Evolutionary conservation across 2,888 invertebrate species (phyloP), one percentile per base, ranked within the genome.

Genomic region (Lamellibrachia satsuma): DNA sequence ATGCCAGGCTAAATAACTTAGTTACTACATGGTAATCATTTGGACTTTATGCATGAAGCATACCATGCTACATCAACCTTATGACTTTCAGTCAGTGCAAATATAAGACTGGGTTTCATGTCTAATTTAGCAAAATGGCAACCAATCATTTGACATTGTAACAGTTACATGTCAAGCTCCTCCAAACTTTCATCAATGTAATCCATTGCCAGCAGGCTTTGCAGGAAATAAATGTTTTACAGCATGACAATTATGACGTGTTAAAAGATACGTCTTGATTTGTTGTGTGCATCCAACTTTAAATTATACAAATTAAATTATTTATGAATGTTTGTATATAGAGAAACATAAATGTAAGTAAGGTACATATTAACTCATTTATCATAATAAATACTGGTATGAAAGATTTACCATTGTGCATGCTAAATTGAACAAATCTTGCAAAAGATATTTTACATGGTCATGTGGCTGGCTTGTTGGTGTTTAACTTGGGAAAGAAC

Each of bases 261-360:
- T 22, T 75, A 75, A 75, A 75, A 75, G 75, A 75, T 75, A 22
- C 57, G 15, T 57, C 57, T 57, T 57, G 57, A 57, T 11, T 57
- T 75, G 75, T 75, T 75, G 22, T 75, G 75, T 75, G 75, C 75
- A 75, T 15, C 75, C 75, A 75, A 15, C n/a, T 75, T 75, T 75
- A 75, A 75, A 75, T 75, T 75, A 75, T 75, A 15, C n/a, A 75
- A 75, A 75, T 75, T 75, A 75, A 22, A 75, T 22, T 75, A 75
- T 75, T 75, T 75, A 75, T 22, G 75, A 75, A 75, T 75, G 75
- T 75, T 75, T 75, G 75, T 75, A 75, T 75, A 75, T 75, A 22
- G 22, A 75, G 75, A 75, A 75, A 75, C 22, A 75, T 22, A 75
- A 22, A 6, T 75, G 75, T 75, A 57, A 8, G 15, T 8, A 75